A percentile compares a stretch with the other conserved stretches of the same genome.
These are phyloP conservation scores for Mycalesis mineus DNA, from an alignment of 2,888 invertebrate genomes.

Conservation along the genomic window DNA sequence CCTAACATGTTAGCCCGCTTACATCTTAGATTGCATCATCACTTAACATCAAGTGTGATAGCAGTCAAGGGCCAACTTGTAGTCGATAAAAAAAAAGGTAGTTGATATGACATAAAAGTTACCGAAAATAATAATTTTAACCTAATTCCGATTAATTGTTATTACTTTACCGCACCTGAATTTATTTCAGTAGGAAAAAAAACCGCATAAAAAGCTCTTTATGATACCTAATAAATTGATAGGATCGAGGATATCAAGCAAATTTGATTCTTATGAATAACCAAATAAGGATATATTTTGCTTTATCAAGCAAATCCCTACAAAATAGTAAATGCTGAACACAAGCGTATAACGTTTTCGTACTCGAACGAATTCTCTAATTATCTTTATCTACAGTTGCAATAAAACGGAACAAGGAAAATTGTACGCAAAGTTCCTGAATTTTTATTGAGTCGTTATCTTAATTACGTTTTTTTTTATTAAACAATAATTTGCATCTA, in stretches of 20 bases:
- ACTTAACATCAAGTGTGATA: no score
- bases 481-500: not conserved
- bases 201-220: constrained; percentile 8
- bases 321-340: constrained; percentile 10
- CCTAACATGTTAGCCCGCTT: no score
- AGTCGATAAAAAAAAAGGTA: no score
- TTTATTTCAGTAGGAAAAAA: constrained; percentile 4
- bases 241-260: not conserved
- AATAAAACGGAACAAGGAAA: constrained; percentile 6
- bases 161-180: not conserved
- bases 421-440: constrained; percentile 1
- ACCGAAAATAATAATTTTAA: not conserved
- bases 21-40: no score
- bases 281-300: not conserved
- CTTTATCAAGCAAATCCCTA: not conserved
- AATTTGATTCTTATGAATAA: not conserved
- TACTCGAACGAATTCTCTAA: constrained; percentile 13
- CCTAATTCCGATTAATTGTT: constrained; percentile 1
- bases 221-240: constrained; percentile 4
- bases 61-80: no score
- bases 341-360: constrained; percentile 14
- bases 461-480: not conserved
- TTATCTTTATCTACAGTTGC: constrained; percentile 14
- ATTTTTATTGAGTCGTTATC: constrained; percentile 4
- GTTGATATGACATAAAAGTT: no score